Percentiles rank a stretch among this genome's conserved stretches.
These are phyloP conservation scores for Monarcha castaneiventris DNA, from an alignment of 2,113 vertebrate species.

Conservation along the genomic window DNA sequence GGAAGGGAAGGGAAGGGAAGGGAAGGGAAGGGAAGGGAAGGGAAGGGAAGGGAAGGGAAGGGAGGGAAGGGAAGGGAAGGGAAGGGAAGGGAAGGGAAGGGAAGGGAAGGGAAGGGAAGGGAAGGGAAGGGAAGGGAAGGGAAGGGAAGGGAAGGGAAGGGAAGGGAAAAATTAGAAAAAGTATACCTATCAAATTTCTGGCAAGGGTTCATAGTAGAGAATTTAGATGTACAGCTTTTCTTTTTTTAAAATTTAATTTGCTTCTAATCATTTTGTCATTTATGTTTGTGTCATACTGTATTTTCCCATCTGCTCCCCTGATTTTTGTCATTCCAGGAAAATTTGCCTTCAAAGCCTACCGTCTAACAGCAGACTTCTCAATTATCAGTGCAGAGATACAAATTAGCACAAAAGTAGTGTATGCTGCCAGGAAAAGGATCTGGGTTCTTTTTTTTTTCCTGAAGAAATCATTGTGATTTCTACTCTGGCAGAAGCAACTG, in stretches of 20 bases:
- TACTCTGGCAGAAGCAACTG: background rate
- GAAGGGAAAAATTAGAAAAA: background rate
- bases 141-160: too few relatives aligned
- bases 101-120: too few relatives aligned
- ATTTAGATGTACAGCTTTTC: background rate
- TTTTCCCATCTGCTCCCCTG: background rate
- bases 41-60: too few relatives aligned
- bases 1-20: too few relatives aligned
- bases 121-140: too few relatives aligned
- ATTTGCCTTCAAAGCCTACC: background rate
- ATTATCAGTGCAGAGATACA: background rate
- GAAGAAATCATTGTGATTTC: background rate
- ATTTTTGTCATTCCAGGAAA: background rate
- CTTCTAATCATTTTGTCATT: background rate
- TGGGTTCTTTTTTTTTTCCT: background rate
- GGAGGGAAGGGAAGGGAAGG: too few relatives aligned
- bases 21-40: too few relatives aligned
- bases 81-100: too few relatives aligned
- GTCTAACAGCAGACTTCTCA: background rate
- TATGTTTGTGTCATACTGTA: background rate
- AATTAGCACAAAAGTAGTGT: background rate
- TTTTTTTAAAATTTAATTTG: background rate
- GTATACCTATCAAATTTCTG: background rate
- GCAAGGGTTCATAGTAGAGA: background rate
- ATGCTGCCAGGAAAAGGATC: background rate